phyloP scores from a whole-genome alignment of 23 tunicate genomes.

The Clavelina lepadiformis region DNA sequence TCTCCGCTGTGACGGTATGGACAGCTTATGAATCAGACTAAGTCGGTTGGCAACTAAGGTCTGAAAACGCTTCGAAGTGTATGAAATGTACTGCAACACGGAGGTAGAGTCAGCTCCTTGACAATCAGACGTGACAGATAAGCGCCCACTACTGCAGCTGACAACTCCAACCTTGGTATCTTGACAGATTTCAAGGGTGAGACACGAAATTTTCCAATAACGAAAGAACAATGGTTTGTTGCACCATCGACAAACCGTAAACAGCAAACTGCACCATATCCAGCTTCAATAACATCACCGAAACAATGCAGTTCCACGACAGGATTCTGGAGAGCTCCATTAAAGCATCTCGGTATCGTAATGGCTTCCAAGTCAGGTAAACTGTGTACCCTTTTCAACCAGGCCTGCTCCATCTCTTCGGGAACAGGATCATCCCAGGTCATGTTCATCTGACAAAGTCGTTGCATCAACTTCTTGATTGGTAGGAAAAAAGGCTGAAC shows the following conservation, averaged over 20 bases:
- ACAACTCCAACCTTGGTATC: slow-evolving; percentile 2
- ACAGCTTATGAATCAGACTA: slow-evolving; percentile 1
- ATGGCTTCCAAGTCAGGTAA: neutral
- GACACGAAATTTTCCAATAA: slow-evolving; percentile 1
- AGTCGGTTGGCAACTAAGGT: slow-evolving; percentile 32
- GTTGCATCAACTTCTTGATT: neutral
- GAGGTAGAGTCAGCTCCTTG: slow-evolving; percentile 36
- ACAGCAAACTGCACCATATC: neutral
- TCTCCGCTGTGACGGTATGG: slow-evolving; percentile 15
- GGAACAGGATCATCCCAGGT: slow-evolving; percentile 6
- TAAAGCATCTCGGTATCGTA: neutral
- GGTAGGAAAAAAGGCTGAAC: slow-evolving; percentile 12
- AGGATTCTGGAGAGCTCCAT: neutral
- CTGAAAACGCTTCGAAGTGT: slow-evolving; percentile 9
- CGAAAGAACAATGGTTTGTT: neutral
- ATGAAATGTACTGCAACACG: slow-evolving; percentile 23
- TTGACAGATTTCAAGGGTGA: neutral
- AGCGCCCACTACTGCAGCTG: slow-evolving; percentile 9
- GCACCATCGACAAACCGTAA: neutral
- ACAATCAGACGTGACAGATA: no score
- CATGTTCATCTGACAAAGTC: neutral
- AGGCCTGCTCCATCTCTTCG: neutral
- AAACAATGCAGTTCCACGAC: neutral
- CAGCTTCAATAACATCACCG: neutral
- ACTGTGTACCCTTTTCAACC: neutral